Percentiles rank a stretch among this genome's conserved stretches.
phyloP scores from a whole-genome alignment of 2,888 invertebrate genomes.

The Polietes domitor region DNA sequence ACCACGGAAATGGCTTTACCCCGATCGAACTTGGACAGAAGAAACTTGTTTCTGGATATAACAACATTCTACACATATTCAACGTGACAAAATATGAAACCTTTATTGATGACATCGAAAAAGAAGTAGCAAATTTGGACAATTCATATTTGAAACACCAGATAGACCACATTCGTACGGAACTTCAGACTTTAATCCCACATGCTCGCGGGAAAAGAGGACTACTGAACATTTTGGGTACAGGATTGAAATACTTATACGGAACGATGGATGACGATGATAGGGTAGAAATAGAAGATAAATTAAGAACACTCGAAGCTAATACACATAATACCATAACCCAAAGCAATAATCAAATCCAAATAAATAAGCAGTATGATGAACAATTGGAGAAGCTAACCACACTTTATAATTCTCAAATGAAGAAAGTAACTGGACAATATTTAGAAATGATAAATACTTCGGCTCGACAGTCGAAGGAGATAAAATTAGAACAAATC shows the following conservation, averaged over 20 bases:
- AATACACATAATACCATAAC: constrained; percentile 45
- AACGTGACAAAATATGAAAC: constrained; percentile 52
- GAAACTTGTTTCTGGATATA: constrained; percentile 15
- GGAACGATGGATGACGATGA: constrained; percentile 62
- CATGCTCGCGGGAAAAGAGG: constrained; percentile 50
- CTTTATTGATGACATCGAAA: constrained; percentile 44
- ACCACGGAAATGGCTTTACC: neutral
- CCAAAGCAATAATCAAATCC: constrained; percentile 32
- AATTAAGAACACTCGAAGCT: constrained; percentile 43
- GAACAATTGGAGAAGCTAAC: constrained; percentile 4
- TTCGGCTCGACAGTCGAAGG: neutral
- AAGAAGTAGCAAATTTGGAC: constrained; percentile 37
- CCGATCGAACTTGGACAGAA: neutral
- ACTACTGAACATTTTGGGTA: constrained; percentile 53
- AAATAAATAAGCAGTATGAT: constrained; percentile 38
- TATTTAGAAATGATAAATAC: too few species aligned
- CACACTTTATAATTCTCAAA: neutral
- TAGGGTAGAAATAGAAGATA: constrained; percentile 57
- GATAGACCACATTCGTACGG: neutral
- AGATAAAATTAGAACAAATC: neutral
- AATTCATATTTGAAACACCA: neutral
- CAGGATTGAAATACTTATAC: constrained; percentile 52
- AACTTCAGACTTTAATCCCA: too few species aligned
- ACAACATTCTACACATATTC: constrained; percentile 59
- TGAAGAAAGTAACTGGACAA: neutral